Base-by-base conservation (phyloP, 2,113 vertebrate genomes). In the Vulpes lagopus region DNA sequence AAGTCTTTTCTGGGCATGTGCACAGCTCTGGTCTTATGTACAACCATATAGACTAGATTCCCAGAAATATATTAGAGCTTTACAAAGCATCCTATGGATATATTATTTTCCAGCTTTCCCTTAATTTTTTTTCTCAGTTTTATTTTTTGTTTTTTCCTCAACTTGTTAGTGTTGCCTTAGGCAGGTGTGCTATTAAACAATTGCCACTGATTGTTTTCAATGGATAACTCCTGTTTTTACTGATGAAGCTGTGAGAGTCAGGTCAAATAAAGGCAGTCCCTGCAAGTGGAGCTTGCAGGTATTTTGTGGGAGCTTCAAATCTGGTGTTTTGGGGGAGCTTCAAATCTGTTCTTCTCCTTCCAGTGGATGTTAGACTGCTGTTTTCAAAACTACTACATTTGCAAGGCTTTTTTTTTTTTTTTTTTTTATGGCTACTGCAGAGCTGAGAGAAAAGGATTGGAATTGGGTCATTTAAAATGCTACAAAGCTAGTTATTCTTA, bases 201-300 rank as follows among this genome's bases (percentile, higher is more conserved):
- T 71, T 71, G 38, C 51, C 64, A 71, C 85, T 89, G 53, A 94
- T 81, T 89, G 74, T 43, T 94, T 81, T 81, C 53, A 81, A 11
- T n/a, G 51, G 86, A 73, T 35, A 49, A 12, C 23, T 25, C 64
- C 30, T 82, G 30, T 86, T 79, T 80, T 76, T 32, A 51, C 38
- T 57, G 27, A 7, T 79, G 1, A 11, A 32, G 38, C 64, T 81
- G 22, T 30, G n/a, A 78, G n/a, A 73, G 16, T 60, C 27, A 32
- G 32, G 43, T 27, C 60, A 79, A 91, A 79, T 65, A 80, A 55
- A 79, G 25, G 17, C 30, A 64, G 76, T 12, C 14, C 11, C 20
- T 80, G 22, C 49, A 57, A 78, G 19, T 19, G 1, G 25, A 87
- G 12, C 60, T 49, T 51, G 25, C 43, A 27, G 51, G 51, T 55